Percentiles rank a stretch among this genome's conserved stretches.
Evolutionary conservation across 64 coral and sea anemone genomes (phyloP).

Genomic region (Montipora efflorescens): DNA sequence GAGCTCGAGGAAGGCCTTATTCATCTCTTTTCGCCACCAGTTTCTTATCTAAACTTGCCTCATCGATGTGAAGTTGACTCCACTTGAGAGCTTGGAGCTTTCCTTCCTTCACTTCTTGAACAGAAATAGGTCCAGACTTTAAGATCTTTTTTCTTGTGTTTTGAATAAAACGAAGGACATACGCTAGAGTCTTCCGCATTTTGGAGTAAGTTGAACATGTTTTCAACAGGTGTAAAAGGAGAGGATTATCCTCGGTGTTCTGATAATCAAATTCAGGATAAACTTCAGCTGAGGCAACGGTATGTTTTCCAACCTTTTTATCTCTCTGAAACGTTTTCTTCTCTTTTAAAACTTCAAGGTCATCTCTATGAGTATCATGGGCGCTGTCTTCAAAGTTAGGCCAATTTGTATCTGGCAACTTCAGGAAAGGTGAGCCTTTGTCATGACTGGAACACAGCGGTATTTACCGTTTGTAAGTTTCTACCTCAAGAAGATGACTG

Average conservation of each 20-base stretch:
- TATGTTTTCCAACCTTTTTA: neutral
- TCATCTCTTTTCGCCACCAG: too few species aligned
- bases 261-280: neutral
- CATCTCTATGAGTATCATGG: neutral
- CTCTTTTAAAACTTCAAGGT: neutral
- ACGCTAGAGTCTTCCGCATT: slow-evolving; percentile 45
- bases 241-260: neutral
- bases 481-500: slow-evolving; percentile 38
- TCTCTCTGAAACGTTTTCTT: slow-evolving; percentile 1
- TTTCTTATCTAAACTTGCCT: neutral
- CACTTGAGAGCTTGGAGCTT: neutral
- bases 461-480: neutral
- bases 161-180: slow-evolving; percentile 4
- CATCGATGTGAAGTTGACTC: neutral
- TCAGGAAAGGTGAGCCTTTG: neutral
- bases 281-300: neutral
- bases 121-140: neutral
- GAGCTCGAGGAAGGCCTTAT: too few species aligned
- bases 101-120: too few species aligned
- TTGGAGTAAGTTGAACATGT: slow-evolving; percentile 26
- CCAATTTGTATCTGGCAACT: neutral
- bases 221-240: slow-evolving; percentile 31
- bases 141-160: neutral
- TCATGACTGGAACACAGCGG: neutral
- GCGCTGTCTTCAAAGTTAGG: slow-evolving; percentile 3